Conservation (phyloP, 2,797 vertebrate species). For the Poecilia wingei region DNA sequence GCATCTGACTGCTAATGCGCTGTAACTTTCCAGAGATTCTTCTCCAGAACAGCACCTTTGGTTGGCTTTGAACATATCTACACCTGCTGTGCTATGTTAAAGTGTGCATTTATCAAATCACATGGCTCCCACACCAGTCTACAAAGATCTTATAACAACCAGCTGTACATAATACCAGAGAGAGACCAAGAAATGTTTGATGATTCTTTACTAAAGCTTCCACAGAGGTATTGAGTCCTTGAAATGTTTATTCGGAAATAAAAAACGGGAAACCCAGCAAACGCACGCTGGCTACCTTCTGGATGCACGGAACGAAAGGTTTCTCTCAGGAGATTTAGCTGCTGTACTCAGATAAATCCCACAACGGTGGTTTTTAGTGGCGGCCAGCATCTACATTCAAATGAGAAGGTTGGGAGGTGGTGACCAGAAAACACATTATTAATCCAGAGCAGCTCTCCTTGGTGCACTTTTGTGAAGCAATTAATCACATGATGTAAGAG, state of each 20-base stretch:
- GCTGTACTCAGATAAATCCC: constrained; percentile 10
- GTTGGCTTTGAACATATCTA: neutral
- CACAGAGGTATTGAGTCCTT: neutral
- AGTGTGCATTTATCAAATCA: neutral
- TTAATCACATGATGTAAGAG: constrained; percentile 53
- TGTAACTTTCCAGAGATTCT: neutral
- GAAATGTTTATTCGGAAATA: neutral
- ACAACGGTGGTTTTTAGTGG: neutral
- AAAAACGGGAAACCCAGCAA: neutral
- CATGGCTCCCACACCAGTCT: no score
- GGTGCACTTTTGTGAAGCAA: constrained; percentile 33
- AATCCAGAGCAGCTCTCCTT: constrained; percentile 40
- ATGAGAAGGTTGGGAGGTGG: constrained; percentile 18
- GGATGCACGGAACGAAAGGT: constrained; percentile 10
- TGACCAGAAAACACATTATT: constrained; percentile 31
- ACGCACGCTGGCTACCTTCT: constrained; percentile 3
- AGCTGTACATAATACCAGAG: neutral
- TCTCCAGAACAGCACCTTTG: neutral
- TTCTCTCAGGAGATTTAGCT: constrained; percentile 18
- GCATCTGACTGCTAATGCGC: no score
- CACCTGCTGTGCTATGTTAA: neutral
- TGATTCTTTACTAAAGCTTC: neutral
- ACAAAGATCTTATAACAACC: neutral
- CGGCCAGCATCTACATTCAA: constrained; percentile 7
- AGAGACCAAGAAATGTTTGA: neutral